These are phyloP conservation scores for Lepus europaeus DNA, from an alignment of 2,113 vertebrate genomes.

Conservation along the genomic window DNA sequence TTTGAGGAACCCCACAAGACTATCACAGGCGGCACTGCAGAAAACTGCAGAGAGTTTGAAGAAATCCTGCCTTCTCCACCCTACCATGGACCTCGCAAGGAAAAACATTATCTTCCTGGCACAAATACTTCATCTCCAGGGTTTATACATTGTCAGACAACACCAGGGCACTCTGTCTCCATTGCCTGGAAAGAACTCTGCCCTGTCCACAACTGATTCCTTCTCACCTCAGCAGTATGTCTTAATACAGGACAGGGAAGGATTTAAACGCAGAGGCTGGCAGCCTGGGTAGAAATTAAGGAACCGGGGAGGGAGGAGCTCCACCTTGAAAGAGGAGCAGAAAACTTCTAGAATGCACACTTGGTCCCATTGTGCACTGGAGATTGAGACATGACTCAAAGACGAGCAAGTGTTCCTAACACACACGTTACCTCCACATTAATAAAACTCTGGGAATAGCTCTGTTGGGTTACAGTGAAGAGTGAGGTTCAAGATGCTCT, in stretches of 20 bases:
- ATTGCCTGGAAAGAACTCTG: not conserved
- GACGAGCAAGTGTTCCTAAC: not conserved
- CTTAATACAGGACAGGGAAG: too few relatives aligned
- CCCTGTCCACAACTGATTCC: too few relatives aligned
- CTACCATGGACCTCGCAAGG: accelerated
- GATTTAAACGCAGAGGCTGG: too few relatives aligned
- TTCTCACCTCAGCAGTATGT: not conserved
- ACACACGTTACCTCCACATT: not conserved
- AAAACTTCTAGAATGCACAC: not conserved
- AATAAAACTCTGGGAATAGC: not conserved
- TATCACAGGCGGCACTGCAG: not conserved
- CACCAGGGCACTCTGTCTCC: too few relatives aligned
- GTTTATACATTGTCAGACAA: not conserved
- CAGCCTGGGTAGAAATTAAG: not conserved
- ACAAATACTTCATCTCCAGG: not conserved
- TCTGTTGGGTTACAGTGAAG: not conserved
- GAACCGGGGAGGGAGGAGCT: not conserved
- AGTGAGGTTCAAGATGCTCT: not conserved
- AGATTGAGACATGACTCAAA: not conserved
- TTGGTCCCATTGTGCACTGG: not conserved
- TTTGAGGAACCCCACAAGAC: not conserved
- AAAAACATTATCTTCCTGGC: not conserved
- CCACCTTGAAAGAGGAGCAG: not conserved
- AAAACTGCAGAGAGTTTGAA: too few relatives aligned
- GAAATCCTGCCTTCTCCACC: too few relatives aligned